Percentiles rank a stretch among this genome's conserved stretches.
Conservation (phyloP, 2,113 vertebrate genomes). For the Thunnus thynnus region DNA sequence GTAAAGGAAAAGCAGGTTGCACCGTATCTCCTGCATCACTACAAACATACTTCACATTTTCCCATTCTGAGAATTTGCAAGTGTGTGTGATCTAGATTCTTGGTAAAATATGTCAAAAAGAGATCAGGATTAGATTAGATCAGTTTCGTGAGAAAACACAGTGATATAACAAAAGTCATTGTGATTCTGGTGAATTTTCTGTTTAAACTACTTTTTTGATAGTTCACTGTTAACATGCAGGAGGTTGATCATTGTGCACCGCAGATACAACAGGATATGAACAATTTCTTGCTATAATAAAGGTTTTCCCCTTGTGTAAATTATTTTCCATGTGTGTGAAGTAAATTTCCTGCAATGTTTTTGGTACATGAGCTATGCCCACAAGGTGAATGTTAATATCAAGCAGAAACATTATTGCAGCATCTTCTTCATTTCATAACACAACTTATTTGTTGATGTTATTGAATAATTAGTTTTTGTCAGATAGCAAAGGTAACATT, state of each 20-base stretch:
- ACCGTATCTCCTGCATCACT: background rate
- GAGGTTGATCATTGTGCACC: background rate
- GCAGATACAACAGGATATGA: too few relatives aligned
- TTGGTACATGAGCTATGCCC: background rate
- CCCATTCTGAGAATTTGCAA: background rate
- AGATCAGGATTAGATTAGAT: too few relatives aligned
- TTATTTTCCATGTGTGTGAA: conserved; percentile 1
- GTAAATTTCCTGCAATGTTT: conserved; percentile 44
- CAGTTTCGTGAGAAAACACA: too few relatives aligned
- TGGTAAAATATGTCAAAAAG: too few relatives aligned
- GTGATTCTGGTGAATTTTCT: too few relatives aligned
- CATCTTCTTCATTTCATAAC: background rate
- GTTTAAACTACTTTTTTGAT: background rate
- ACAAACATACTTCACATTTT: background rate
- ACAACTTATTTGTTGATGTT: background rate
- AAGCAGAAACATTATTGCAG: background rate
- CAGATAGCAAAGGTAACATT: too few relatives aligned
- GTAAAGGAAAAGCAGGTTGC: background rate
- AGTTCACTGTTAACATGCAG: background rate
- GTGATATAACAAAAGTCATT: too few relatives aligned
- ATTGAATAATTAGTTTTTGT: too few relatives aligned
- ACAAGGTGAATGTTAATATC: conserved; percentile 19
- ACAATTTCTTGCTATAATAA: background rate
- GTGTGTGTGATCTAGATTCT: too few relatives aligned
- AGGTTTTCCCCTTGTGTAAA: conserved; percentile 5